A percentile compares a stretch with the other conserved stretches of the same genome.
Evolutionary conservation across 1,140 invertebrate genomes (phyloP).

Genomic region (Arctopsyche grandis): DNA sequence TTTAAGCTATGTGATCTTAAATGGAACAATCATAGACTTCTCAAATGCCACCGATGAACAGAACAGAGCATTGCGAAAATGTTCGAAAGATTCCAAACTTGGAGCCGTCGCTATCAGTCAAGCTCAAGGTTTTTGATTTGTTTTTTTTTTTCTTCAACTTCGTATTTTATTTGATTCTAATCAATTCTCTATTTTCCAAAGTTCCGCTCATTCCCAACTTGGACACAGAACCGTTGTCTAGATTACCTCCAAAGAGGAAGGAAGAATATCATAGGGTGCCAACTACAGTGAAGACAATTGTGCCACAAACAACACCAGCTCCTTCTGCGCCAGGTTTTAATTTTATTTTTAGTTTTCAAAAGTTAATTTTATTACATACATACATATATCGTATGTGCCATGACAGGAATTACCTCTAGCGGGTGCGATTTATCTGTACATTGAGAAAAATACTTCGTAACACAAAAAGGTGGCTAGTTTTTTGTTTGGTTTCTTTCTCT

Average conservation of each 20-base stretch:
- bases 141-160: background rate
- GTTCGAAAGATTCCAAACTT: slow-evolving; percentile 57
- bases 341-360: too few species aligned
- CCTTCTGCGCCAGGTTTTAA: too few species aligned
- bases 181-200: background rate
- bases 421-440: too few species aligned
- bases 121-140: background rate
- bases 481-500: too few species aligned
- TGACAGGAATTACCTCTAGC: too few species aligned
- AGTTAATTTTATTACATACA: too few species aligned
- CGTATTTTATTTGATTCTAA: background rate
- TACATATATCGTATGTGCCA: too few species aligned
- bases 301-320: too few species aligned
- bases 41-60: slow-evolving; percentile 74
- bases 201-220: background rate
- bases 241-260: background rate
- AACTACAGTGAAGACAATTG: too few species aligned
- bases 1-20: slow-evolving; percentile 87
- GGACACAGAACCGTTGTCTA: background rate
- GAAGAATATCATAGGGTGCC: too few species aligned
- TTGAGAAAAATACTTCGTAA: too few species aligned
- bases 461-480: too few species aligned
- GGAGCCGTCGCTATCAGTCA: background rate
- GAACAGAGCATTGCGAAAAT: slow-evolving; percentile 76
- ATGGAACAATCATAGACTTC: slow-evolving; percentile 86